These are phyloP conservation scores for Caenorhabditis angaria DNA, from an alignment of 2,888 invertebrate genomes.

Conservation along the genomic window DNA sequence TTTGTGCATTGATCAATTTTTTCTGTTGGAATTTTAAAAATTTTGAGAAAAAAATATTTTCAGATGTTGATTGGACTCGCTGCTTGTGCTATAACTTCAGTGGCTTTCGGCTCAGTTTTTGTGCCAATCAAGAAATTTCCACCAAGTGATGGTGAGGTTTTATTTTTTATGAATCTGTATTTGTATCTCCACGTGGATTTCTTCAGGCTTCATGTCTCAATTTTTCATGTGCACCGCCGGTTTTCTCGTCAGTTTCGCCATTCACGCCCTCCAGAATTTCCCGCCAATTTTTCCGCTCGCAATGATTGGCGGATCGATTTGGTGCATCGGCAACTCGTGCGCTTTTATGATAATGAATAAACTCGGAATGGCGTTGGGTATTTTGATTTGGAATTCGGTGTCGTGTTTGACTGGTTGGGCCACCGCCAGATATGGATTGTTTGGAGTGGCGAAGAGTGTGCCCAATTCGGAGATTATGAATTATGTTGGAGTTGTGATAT, in stretches of 20 bases:
- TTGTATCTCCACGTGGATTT: not conserved
- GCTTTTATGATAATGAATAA: slow-evolving; percentile 74
- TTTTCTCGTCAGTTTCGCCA: slow-evolving; percentile 72
- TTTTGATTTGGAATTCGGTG: slow-evolving; percentile 74
- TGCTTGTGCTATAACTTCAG: slow-evolving; percentile 72
- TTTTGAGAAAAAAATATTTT: not conserved
- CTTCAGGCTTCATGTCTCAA: slow-evolving; percentile 75
- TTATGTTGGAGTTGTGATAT: slow-evolving; percentile 47
- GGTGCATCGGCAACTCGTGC: slow-evolving; percentile 74
- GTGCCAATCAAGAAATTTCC: slow-evolving; percentile 74
- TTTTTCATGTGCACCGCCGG: slow-evolving; percentile 74
- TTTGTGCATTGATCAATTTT: no score
- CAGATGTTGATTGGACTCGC: slow-evolving; percentile 67
- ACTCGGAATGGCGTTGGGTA: slow-evolving; percentile 74
- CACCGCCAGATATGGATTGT: slow-evolving; percentile 53
- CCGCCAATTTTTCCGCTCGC: slow-evolving; percentile 73
- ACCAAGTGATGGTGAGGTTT: slow-evolving; percentile 55
- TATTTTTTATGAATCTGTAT: not conserved
- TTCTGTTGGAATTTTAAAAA: no score
- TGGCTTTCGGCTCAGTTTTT: slow-evolving; percentile 74
- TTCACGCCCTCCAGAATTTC: slow-evolving; percentile 71
- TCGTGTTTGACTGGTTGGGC: slow-evolving; percentile 74
- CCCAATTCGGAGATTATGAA: slow-evolving; percentile 51
- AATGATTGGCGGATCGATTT: slow-evolving; percentile 74
- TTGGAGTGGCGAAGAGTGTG: slow-evolving; percentile 47